Conservation (phyloP, 37 sponge, comb jelly and placozoan species). For the Eunapius fragilis region DNA sequence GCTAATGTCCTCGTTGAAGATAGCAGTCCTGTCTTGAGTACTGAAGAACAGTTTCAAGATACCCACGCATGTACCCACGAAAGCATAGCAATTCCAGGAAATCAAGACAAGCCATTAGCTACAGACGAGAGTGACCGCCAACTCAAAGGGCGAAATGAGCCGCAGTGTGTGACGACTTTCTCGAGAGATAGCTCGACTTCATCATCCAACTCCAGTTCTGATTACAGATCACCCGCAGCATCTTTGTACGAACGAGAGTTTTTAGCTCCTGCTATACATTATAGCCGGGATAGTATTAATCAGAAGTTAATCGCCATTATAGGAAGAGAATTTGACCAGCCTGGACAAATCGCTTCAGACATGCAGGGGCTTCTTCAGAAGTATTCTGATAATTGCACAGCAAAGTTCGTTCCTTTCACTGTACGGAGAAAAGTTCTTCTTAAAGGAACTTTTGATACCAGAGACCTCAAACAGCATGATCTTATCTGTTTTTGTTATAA, state of each 20-base stretch:
- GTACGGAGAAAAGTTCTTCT: constrained; percentile 61
- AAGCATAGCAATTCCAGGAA: background rate
- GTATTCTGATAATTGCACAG: constrained; percentile 9
- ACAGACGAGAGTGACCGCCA: background rate
- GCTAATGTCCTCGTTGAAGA: background rate
- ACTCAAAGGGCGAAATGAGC: background rate
- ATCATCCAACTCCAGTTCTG: background rate
- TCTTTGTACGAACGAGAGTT: constrained; percentile 43
- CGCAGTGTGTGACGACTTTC: background rate
- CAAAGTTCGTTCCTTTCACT: constrained; percentile 63
- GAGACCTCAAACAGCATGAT: constrained; percentile 66
- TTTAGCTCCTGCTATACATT: constrained; percentile 48
- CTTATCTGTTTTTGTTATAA: constrained; percentile 90
- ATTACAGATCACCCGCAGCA: background rate
- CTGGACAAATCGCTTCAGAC: constrained; percentile 41
- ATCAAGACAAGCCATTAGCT: background rate
- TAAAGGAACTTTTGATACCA: constrained; percentile 51
- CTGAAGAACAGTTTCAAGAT: background rate
- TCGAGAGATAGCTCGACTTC: background rate
- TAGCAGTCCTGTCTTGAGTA: background rate
- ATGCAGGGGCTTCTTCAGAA: constrained; percentile 34
- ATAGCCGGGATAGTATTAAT: constrained; percentile 32
- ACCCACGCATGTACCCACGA: background rate
- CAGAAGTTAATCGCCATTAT: constrained; percentile 81
- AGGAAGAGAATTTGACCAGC: constrained; percentile 90